A percentile compares a stretch with the other conserved stretches of the same genome.
Evolutionary conservation across 2,113 vertebrate genomes (phyloP).

Genomic region (Symphodus melops): DNA sequence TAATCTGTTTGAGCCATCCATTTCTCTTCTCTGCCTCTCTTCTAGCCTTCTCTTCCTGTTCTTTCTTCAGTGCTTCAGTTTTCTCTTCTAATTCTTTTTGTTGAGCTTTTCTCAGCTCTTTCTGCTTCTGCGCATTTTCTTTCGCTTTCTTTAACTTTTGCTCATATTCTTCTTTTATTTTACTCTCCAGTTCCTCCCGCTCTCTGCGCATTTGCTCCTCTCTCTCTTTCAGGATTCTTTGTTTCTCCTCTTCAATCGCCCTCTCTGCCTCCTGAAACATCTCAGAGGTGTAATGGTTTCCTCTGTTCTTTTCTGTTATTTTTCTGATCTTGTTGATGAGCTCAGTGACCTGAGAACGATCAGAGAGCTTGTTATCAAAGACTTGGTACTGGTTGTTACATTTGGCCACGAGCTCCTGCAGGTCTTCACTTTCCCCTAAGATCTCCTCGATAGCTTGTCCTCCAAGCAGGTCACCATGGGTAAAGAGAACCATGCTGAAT

Average conservation of each 20-base stretch:
- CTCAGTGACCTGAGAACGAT: background rate
- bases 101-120: no score
- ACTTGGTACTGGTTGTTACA: slow-evolving; percentile 29
- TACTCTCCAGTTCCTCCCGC: background rate
- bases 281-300: slow-evolving; percentile 13
- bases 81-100: no score
- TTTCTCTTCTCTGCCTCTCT: no score
- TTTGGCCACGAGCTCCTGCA: background rate
- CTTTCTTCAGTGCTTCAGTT: no score
- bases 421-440: background rate
- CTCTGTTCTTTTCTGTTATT: background rate
- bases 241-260: background rate
- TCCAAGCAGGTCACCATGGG: slow-evolving; percentile 8
- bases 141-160: background rate
- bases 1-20: no score
- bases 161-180: background rate
- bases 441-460: background rate
- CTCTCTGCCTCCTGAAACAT: slow-evolving; percentile 8
- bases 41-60: no score
- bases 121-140: no score
- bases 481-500: slow-evolving; percentile 38
- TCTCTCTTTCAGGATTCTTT: background rate
- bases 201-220: background rate
- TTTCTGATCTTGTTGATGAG: slow-evolving; percentile 21
- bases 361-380: background rate